A percentile compares a stretch with the other conserved stretches of the same genome.
phyloP scores from a whole-genome alignment of 2,113 vertebrate species.

The Corythornis madagascariensis region DNA sequence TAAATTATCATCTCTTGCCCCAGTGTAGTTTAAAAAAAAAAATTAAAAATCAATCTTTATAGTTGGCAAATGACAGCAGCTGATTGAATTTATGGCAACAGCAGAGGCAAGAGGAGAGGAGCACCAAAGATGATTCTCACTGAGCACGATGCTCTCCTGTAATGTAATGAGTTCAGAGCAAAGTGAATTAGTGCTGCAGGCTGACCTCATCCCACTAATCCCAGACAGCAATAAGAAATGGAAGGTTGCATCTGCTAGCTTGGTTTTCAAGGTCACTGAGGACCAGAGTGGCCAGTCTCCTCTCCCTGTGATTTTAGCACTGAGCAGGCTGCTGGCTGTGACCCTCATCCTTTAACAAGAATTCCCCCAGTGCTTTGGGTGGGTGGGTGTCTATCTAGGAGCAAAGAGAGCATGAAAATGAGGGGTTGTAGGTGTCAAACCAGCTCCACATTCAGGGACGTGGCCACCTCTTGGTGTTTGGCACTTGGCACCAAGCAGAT shows the following conservation, averaged over 20 bases:
- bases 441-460: neutral
- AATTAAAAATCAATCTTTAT: conserved; percentile 36
- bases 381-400: neutral
- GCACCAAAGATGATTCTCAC: neutral
- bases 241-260: neutral
- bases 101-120: conserved; percentile 4
- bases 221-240: neutral
- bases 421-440: neutral
- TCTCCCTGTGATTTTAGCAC: neutral
- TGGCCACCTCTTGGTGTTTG: too few species aligned
- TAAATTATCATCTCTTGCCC: neutral
- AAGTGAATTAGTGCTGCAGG: conserved; percentile 14
- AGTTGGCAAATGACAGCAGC: conserved; percentile 26
- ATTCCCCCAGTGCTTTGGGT: neutral
- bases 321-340: neutral
- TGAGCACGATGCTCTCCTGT: neutral
- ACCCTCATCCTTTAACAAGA: neutral
- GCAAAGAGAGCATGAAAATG: neutral
- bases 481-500: neutral
- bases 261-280: neutral
- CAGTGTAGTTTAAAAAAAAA: neutral
- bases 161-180: conserved; percentile 30
- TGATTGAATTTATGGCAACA: conserved; percentile 50
- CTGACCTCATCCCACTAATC: conserved; percentile 21
- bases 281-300: neutral